Percentiles rank a stretch among this genome's conserved stretches.
Conservation (phyloP, 2,888 invertebrate genomes). For the Dynastes maya region DNA sequence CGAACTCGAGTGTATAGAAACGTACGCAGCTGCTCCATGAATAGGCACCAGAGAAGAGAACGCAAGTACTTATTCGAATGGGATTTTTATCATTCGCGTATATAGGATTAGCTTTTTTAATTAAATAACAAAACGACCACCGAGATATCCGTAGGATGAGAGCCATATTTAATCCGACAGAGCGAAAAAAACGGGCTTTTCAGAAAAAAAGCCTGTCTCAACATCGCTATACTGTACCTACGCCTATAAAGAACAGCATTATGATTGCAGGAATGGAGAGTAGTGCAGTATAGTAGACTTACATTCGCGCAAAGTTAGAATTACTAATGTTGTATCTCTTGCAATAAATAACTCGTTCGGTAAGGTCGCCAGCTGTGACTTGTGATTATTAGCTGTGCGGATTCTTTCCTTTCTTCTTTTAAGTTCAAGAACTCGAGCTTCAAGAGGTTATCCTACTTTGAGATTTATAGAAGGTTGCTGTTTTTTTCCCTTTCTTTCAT, state of each 20-base stretch:
- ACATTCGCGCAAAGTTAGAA: constrained; percentile 18
- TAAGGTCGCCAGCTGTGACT: constrained; percentile 46
- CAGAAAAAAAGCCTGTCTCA: not conserved
- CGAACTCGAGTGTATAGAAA: too few species aligned
- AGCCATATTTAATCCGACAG: constrained; percentile 1
- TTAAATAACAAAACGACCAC: constrained; percentile 37
- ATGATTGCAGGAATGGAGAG: not conserved
- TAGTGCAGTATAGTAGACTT: not conserved
- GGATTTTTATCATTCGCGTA: not conserved
- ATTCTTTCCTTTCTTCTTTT: constrained; percentile 11
- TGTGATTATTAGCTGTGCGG: constrained; percentile 31
- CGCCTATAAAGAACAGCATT: constrained; percentile 1
- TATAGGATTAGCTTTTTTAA: constrained; percentile 39
- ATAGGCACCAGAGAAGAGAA: not conserved
- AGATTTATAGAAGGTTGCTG: too few species aligned
- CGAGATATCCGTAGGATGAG: not conserved
- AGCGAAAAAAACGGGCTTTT: not conserved
- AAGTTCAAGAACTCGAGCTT: too few species aligned
- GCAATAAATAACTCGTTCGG: constrained; percentile 22
- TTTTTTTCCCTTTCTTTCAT: too few species aligned
- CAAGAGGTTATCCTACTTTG: too few species aligned
- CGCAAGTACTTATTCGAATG: not conserved
- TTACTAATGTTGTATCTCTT: not conserved
- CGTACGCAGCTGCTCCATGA: not conserved
- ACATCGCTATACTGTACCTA: not conserved